Base-by-base conservation (phyloP, 1,140 invertebrate species). In the Drosophila subpulchrella region DNA sequence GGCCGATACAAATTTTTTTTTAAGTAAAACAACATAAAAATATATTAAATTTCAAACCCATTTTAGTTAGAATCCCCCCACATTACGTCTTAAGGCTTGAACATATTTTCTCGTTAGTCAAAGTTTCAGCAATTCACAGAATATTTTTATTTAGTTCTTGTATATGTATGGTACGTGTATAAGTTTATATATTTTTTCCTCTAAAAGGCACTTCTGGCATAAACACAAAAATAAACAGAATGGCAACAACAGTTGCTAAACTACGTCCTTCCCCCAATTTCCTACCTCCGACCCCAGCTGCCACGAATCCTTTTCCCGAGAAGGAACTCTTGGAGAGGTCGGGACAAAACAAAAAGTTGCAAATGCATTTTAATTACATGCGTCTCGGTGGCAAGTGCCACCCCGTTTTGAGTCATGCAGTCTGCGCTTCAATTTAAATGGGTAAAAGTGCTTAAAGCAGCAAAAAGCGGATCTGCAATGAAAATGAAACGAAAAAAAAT, bases 351-450 rank as follows among this genome's bases (percentile, higher is more conserved):
- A 66, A 85, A 75, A 78, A 85, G 78, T 85, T 85, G 55, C 78
- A 81, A 81, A 86, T 81, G 73, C 70, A 86, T 85, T 85, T 85
- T 85, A 85, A 85, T 85, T 86, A 78, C 82, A 78, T 72, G 70
- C 78, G 70, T 86, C 70, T 78, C 66, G 67, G 61, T 75, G 51
- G 74, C 61, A 62, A 15, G 24, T 8, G 4, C 8, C 32, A 6
- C 57, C 15, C 36, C 8, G 20, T 20, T 27, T 24, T 62, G 30
- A 54, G 56, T 48, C 46, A 47, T 38, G 41, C 58, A 57, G 76
- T 58, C 41, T 51, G 57, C 65, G 60, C 74, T 67, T 78, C 70
- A 66, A 71, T 85, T 85, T 67, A 77, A 85, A 85, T 82, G 65
- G 30, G 36, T 10, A 53, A 66, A 66, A 65, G 39, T 66, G 57